phyloP scores from a whole-genome alignment of 2,888 invertebrate species.

The Cheilosia vulpina region DNA sequence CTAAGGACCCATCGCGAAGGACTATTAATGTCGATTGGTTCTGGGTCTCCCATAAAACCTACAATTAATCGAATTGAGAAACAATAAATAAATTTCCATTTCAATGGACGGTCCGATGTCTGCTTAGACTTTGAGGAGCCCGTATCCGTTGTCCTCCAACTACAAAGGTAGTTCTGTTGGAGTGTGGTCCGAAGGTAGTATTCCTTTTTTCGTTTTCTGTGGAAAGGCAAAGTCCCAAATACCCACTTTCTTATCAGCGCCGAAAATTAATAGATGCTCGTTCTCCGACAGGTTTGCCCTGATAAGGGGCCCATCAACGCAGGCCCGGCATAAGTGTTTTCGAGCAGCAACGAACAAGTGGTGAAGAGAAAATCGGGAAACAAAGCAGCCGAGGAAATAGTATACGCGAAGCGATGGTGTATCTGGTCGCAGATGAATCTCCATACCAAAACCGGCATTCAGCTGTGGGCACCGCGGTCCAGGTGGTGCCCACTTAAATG shows the following conservation, averaged over 20 bases:
- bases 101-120: conserved; percentile 55
- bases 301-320: conserved; percentile 72
- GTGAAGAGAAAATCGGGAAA: conserved; percentile 43
- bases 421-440: conserved; percentile 58
- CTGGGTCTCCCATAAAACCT: conserved; percentile 64
- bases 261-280: conserved; percentile 74
- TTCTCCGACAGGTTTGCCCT: conserved; percentile 70
- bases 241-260: conserved; percentile 69
- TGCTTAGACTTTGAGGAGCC: conserved; percentile 70
- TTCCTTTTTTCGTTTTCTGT: conserved; percentile 41
- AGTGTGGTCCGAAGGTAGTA: conserved; percentile 67
- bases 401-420: conserved; percentile 45
- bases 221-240: conserved; percentile 65
- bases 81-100: conserved; percentile 75
- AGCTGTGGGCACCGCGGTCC: conserved; percentile 41
- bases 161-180: conserved; percentile 23
- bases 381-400: conserved; percentile 56
- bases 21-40: conserved; percentile 71
- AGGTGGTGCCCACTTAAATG: conserved; percentile 74
- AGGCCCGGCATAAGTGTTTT: conserved; percentile 66
- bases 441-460: conserved; percentile 44
- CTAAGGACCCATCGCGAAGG: conserved; percentile 75
- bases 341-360: conserved; percentile 49
- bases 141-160: conserved; percentile 43
- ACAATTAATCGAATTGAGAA: conserved; percentile 71